Evolutionary conservation across 2,888 invertebrate genomes (phyloP).

Genomic region (Mimumesa dahlbomi): DNA sequence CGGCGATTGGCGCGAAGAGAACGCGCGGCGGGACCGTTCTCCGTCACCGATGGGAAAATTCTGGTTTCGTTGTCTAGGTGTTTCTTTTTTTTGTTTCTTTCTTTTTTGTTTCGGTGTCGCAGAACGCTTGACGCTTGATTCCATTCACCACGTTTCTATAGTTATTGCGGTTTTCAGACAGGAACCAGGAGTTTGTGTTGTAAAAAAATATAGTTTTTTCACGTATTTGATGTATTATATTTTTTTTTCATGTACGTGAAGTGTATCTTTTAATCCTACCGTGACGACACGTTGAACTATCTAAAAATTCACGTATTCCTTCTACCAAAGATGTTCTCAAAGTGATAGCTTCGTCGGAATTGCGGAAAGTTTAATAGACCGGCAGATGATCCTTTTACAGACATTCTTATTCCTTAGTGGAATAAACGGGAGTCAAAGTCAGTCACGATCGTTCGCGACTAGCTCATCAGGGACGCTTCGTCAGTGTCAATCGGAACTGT

Average conservation of each 20-base stretch:
- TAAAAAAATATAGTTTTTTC: too few relatives aligned
- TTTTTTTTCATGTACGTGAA: too few relatives aligned
- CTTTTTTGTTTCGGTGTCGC: background rate
- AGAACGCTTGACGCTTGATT: slow-evolving; percentile 16
- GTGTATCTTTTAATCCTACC: too few relatives aligned
- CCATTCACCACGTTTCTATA: background rate
- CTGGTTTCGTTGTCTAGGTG: slow-evolving; percentile 10
- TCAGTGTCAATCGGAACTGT: slow-evolving; percentile 48
- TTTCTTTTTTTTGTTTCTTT: background rate
- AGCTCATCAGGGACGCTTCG: slow-evolving; percentile 47
- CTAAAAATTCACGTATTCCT: too few relatives aligned
- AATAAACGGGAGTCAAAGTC: slow-evolving; percentile 13
- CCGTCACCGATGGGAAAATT: slow-evolving; percentile 28
- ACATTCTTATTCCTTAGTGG: background rate
- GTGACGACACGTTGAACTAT: too few relatives aligned
- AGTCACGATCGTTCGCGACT: slow-evolving; percentile 5
- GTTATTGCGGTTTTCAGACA: too few relatives aligned
- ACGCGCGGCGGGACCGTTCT: slow-evolving; percentile 35
- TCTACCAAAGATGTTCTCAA: background rate
- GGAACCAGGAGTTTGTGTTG: too few relatives aligned
- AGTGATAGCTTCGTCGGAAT: background rate
- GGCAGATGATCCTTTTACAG: slow-evolving; percentile 18
- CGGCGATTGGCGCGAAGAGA: slow-evolving; percentile 68
- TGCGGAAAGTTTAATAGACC: background rate
- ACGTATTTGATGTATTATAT: too few relatives aligned